Evolutionary conservation across 2,797 vertebrate genomes (phyloP).

Genomic region (Pelobates cultripes): DNA sequence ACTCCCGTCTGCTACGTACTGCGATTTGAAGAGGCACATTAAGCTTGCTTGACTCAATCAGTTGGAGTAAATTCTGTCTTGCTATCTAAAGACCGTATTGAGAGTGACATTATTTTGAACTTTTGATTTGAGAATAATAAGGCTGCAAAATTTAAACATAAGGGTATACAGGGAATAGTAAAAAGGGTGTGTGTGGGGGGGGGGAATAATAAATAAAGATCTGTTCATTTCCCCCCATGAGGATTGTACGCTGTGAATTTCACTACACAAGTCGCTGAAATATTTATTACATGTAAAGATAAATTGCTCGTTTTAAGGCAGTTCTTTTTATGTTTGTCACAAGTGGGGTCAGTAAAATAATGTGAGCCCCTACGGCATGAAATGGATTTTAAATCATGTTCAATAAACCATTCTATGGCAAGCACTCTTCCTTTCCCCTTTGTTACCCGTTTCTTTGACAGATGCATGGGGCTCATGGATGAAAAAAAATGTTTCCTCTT

Average conservation of each 20-base stretch:
- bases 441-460: not conserved
- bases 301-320: not conserved
- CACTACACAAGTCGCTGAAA: not conserved
- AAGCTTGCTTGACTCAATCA: not conserved
- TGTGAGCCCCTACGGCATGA: conserved; percentile 3
- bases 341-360: conserved; percentile 9
- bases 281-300: conserved; percentile 9
- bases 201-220: not conserved
- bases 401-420: conserved; percentile 43
- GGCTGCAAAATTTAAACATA: not conserved
- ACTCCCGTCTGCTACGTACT: not conserved
- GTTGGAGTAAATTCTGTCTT: conserved; percentile 2
- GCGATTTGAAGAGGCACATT: conserved; percentile 20
- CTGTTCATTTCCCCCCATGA: not conserved
- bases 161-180: not conserved
- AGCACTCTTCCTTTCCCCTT: not conserved
- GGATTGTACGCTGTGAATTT: conserved; percentile 1
- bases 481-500: not conserved
- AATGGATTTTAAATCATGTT: conserved; percentile 24
- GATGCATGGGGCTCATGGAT: not conserved
- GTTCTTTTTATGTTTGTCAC: not conserved
- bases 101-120: not conserved
- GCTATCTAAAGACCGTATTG: not conserved
- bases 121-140: not conserved
- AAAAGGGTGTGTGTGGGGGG: not conserved